Conservation (phyloP, 2,113 vertebrate species). For the Diphyllodes magnificus region DNA sequence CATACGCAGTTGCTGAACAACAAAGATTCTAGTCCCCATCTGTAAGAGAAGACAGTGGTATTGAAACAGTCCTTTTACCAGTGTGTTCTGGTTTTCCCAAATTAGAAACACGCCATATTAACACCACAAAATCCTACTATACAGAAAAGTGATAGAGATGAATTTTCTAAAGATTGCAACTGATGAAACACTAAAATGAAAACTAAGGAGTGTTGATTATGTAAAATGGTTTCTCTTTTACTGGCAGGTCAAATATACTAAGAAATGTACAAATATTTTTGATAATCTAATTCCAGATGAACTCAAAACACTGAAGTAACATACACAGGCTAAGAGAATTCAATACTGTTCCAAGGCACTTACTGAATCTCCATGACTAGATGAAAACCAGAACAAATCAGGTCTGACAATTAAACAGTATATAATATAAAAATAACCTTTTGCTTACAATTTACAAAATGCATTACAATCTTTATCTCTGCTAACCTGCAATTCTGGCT, state of each 20-base stretch:
- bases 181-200: constrained; percentile 53
- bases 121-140: neutral
- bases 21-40: constrained; percentile 26
- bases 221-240: constrained; percentile 71
- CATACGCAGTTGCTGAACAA: constrained; percentile 32
- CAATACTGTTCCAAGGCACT: constrained; percentile 92
- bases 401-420: constrained; percentile 80
- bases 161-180: neutral
- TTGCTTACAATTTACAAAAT: constrained; percentile 98
- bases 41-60: constrained; percentile 40
- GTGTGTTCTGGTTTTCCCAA: constrained; percentile 30
- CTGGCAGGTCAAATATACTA: constrained; percentile 84
- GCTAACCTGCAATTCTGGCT: constrained; percentile 79
- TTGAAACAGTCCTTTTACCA: constrained; percentile 47
- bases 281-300: constrained; percentile 70
- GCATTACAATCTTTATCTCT: constrained; percentile 91
- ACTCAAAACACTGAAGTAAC: constrained; percentile 71
- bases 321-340: constrained; percentile 76
- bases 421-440: constrained; percentile 99
- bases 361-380: constrained; percentile 83
- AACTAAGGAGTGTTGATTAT: constrained; percentile 61
- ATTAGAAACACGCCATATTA: constrained; percentile 18
- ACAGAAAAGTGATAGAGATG: constrained; percentile 12
- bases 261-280: constrained; percentile 73
- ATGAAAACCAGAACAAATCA: constrained; percentile 76